Evolutionary conservation across 2,797 vertebrate species (phyloP), one percentile per base, ranked within the genome.

Genomic region (Cephalopachus bancanus): DNA sequence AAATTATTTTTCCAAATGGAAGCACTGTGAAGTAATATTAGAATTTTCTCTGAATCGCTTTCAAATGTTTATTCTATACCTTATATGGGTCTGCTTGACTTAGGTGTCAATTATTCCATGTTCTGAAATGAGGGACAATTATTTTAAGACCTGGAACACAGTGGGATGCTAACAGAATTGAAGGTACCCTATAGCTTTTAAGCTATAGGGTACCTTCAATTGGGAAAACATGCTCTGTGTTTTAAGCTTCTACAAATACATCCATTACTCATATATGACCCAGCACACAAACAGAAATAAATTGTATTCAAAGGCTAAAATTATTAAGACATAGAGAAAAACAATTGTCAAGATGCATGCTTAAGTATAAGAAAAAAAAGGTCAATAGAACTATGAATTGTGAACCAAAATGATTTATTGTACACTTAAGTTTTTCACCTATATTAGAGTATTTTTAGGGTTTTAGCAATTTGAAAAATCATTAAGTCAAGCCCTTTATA

Each of bases 201-300:
- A 76, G 6, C 17, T 37, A 37, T 37, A 37, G 37, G 37, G 37
- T 37, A 37, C 37, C 37, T 37, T 37, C 37, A 37, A 53, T n/a
- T 62, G 76, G n/a, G 17, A 80, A 80, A 90, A 2, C 8, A 44
- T 71, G n/a, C 1, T 71, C 10, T 44, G 5, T 51, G 12, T 69
- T 75, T 91, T 30, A 75, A 95, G 19, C 5, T 26, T 62, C 76
- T 91, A n/a, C 65, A 69, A 84, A 91, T 22, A 22, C 8, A 85
- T 55, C 3, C 1, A 80, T 71, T 62, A 74, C 19, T 95, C 37
- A 37, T 24, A 14, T 28, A 79, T 51, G 28, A 30, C 5, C 19
- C 51, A 87, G 33, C 57, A 87, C 9, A 86, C 33, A 96, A 83
- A 79, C 5, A 87, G 37, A 93, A 93, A 93, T 33, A 80, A 91